These are phyloP conservation scores for Eurosta solidaginis DNA, from an alignment of 1,140 invertebrate genomes.

Conservation along the genomic window DNA sequence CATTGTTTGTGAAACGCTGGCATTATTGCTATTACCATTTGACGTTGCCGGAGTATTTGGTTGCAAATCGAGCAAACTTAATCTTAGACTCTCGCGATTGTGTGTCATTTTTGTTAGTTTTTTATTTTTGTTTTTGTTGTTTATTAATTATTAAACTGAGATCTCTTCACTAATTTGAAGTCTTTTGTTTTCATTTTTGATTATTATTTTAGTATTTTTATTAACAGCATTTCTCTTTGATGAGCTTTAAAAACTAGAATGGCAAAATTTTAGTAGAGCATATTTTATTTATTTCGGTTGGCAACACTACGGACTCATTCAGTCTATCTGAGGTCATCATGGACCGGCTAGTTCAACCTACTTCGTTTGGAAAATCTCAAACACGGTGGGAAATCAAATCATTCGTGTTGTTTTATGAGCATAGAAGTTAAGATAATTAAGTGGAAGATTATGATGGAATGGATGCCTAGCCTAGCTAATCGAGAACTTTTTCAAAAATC, in stretches of 20 bases:
- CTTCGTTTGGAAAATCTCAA: too few species aligned
- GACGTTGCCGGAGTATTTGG: constrained; percentile 44
- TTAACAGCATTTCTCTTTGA: constrained; percentile 37
- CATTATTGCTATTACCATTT: constrained; percentile 40
- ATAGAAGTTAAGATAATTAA: too few species aligned
- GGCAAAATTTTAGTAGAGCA: not conserved
- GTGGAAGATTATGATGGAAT: too few species aligned
- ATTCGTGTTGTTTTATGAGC: too few species aligned
- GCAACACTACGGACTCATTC: too few species aligned
- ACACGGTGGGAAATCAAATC: too few species aligned
- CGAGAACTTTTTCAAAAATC: too few species aligned
- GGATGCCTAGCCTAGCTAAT: too few species aligned
- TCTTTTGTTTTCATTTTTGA: not conserved
- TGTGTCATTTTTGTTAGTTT: constrained; percentile 45
- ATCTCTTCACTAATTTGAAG: constrained; percentile 10
- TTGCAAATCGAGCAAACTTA: constrained; percentile 56
- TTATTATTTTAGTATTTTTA: constrained; percentile 13
- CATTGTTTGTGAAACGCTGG: constrained; percentile 54
- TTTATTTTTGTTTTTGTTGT: constrained; percentile 15
- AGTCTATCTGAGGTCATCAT: too few species aligned
- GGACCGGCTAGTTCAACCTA: too few species aligned
- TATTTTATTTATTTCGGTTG: too few species aligned
- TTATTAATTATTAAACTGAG: constrained; percentile 12
- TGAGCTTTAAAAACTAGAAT: constrained; percentile 27
- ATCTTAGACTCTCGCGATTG: constrained; percentile 56